Base-by-base conservation (phyloP, 2,113 vertebrate genomes). In the Perca schrenkii region DNA sequence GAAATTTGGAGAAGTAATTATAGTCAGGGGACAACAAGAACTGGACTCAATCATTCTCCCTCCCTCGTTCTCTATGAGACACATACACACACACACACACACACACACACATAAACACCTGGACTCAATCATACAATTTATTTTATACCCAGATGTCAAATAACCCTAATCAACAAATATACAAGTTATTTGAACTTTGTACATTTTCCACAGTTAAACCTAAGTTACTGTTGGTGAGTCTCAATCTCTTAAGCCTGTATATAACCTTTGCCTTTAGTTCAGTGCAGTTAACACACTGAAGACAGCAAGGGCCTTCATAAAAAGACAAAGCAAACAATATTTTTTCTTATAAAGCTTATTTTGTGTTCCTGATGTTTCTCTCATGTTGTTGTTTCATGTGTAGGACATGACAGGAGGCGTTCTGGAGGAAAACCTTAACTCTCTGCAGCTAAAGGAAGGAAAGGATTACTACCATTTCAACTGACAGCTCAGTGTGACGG, bases 361-460 rank as follows among this genome's bases (percentile, higher is more conserved):
- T 6, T 52, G 21, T 8, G 12, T 53, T 60, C 21, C 12, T 17
- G 3, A 25, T 52, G 6, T 49, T 74, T 21, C 56, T 76, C 34
- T 36, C 49, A 16, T 62, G 14, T 46, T 71, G 47, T 12, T 53
- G 10, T 80, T 79, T 68, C 28, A n/a, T 77, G 17, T 72, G 34
- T 79, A 99, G 98, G 98, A 99, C 91, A 95, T 99, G 94, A 99
- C 98, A 0, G 96, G 92, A 11, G 98, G 98, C 0, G 93, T 86
- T 0, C 95, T 99, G 82, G 98, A 99, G 86, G 91, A 95, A 73
- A 99, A 98, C 89, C 91, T 99, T 78, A 90, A 68, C 56, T 95
- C 71, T 47, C 78, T 96, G 74, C 74, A 86, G 67, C 80, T 95
- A 21, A 91, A 69, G 40, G 98, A 99, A 88, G 98, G 98, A 89